phyloP scores from a whole-genome alignment of 2,113 vertebrate species.

The Eurystomus gularis region DNA sequence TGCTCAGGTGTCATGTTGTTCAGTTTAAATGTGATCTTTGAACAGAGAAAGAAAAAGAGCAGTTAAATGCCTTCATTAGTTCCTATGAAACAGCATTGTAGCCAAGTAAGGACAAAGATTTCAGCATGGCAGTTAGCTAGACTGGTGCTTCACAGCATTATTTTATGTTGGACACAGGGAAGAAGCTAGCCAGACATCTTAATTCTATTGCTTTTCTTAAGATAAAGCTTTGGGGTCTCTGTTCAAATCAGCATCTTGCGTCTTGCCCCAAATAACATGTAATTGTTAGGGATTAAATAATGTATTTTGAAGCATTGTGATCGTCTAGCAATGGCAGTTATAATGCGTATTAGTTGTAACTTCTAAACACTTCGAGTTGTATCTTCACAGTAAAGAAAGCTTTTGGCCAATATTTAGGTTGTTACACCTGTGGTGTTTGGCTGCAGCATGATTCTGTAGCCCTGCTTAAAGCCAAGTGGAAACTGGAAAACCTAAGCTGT shows the following conservation, averaged over 20 bases:
- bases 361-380: neutral
- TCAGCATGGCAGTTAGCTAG: neutral
- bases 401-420: neutral
- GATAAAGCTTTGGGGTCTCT: neutral
- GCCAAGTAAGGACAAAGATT: neutral
- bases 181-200: neutral
- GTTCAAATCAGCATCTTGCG: neutral
- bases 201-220: neutral
- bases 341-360: neutral
- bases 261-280: neutral
- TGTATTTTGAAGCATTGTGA: neutral
- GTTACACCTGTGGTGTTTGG: neutral
- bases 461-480: neutral
- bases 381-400: neutral
- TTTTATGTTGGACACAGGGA: neutral
- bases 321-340: neutral
- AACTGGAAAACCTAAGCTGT: neutral
- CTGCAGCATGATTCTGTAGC: neutral
- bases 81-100: neutral
- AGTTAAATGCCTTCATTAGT: neutral
- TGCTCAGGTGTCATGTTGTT: neutral
- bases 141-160: neutral
- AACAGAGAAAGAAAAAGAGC: neutral
- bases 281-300: neutral
- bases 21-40: neutral